Evolutionary conservation across 2,888 invertebrate genomes (phyloP), one percentile per base, ranked within the genome.

Genomic region (Nomada ferruginata): DNA sequence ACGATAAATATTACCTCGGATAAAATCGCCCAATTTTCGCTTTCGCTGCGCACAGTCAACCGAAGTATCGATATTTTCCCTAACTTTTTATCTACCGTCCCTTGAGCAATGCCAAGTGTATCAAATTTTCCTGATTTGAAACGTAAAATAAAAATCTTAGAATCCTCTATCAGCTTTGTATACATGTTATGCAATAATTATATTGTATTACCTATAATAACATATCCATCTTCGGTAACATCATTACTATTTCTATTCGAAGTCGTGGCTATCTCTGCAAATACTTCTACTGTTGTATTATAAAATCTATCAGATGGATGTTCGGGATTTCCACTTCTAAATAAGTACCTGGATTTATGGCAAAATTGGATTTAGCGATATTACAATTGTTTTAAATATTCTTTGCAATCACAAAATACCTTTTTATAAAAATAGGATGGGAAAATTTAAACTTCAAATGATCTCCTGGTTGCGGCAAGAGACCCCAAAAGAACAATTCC

Each of bases 401-500:
- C 0, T 36, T 36, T 13, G 36, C 1, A 26, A 26, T 23, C 47
- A 13, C 2, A 23, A 73, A 71, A 61, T 93, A 97, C 97, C 95
- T 96, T 91, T 96, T 96, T 80, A 98, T 93, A 87, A 93, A 90
- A 82, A 96, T 95, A 29, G 98, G 97, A 71, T 96, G 95, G 65
- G 95, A 94, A 92, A 98, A 98, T 93, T 96, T 96, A 92, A 99
- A 97, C 85, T 96, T 95, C 26, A 98, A 94, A 75, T 96, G 95
- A 93, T 98, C 98, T 2, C 97, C 98, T 13, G 96, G 96, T 90
- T 96, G 96, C 0, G 99, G 99, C 57, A 97, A 94, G 13, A 97
- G 94, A 0, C 98, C 98, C 99, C 98, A 99, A 94, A 98, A 99
- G 92, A 97, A 98, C 0, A 97, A 96, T 85, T 97, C 96, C 0